These are phyloP conservation scores for Oedothorax gibbosus DNA, from an alignment of 1,140 invertebrate genomes.

Conservation along the genomic window DNA sequence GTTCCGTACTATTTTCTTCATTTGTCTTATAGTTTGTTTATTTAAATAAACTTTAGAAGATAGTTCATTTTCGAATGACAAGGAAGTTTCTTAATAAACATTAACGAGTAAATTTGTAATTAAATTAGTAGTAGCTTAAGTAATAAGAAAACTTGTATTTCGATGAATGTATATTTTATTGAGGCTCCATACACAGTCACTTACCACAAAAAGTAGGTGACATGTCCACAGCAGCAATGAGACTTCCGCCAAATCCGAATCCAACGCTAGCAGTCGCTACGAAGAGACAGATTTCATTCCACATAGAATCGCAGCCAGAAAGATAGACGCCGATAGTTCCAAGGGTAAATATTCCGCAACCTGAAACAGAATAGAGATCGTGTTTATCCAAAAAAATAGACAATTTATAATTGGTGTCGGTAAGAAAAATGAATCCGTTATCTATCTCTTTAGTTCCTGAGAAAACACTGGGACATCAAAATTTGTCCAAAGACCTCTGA, in stretches of 20 bases:
- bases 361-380: slow-evolving; percentile 4
- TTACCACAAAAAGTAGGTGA: slow-evolving; percentile 48
- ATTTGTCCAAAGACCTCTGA: background rate
- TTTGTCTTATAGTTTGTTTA: no score
- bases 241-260: slow-evolving; percentile 51
- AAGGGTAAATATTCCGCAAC: slow-evolving; percentile 29
- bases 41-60: no score
- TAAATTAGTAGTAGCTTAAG: no score
- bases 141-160: no score
- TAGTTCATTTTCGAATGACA: no score
- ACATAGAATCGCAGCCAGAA: slow-evolving; percentile 33
- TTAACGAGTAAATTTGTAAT: no score
- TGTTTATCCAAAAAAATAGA: no score
- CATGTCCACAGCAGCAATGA: slow-evolving; percentile 53
- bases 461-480: background rate
- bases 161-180: no score
- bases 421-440: no score
- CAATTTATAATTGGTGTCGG: no score
- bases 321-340: slow-evolving; percentile 52
- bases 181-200: background rate
- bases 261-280: slow-evolving; percentile 54
- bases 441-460: background rate
- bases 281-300: slow-evolving; percentile 44
- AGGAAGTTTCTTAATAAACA: no score
- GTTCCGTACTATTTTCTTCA: no score